Conservation (phyloP, 2,113 vertebrate genomes). For the Heterotilapia buettikoferi region DNA sequence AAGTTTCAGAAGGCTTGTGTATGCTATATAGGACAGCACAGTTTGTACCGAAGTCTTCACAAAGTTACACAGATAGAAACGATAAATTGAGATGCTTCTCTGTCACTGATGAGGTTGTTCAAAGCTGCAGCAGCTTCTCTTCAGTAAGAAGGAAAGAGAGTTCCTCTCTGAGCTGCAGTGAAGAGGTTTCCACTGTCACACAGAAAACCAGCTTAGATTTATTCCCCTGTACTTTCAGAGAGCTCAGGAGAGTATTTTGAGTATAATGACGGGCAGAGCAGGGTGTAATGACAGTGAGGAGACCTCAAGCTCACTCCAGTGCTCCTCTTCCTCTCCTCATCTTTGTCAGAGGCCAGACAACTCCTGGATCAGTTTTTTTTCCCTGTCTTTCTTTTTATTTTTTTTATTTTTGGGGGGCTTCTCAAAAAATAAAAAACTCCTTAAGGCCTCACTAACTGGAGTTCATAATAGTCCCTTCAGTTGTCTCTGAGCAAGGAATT, state of each 20-base stretch:
- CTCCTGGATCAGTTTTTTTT: not conserved
- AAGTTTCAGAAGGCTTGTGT: not conserved
- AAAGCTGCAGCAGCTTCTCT: not conserved
- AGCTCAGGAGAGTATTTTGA: constrained; percentile 3
- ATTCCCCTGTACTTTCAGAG: not conserved
- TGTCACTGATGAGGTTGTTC: not conserved
- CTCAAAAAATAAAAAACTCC: not conserved
- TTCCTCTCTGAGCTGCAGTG: not conserved
- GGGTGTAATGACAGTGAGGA: constrained; percentile 18
- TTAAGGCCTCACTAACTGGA: not conserved
- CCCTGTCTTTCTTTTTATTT: not conserved
- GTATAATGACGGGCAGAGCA: not conserved
- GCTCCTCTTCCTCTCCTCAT: not conserved
- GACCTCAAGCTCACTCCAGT: constrained; percentile 1
- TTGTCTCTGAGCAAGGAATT: not conserved
- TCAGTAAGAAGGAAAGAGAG: not conserved
- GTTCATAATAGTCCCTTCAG: not conserved
- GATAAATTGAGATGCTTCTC: not conserved
- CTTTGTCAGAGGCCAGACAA: not conserved
- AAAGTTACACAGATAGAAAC: not conserved
- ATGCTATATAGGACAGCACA: not conserved
- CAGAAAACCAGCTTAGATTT: not conserved
- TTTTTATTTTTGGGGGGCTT: not conserved
- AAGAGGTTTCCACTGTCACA: not conserved
- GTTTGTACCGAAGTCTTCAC: not conserved